Evolutionary conservation across 2,113 vertebrate genomes (phyloP), one percentile per base, ranked within the genome.

Genomic region (Atractosteus spatula): DNA sequence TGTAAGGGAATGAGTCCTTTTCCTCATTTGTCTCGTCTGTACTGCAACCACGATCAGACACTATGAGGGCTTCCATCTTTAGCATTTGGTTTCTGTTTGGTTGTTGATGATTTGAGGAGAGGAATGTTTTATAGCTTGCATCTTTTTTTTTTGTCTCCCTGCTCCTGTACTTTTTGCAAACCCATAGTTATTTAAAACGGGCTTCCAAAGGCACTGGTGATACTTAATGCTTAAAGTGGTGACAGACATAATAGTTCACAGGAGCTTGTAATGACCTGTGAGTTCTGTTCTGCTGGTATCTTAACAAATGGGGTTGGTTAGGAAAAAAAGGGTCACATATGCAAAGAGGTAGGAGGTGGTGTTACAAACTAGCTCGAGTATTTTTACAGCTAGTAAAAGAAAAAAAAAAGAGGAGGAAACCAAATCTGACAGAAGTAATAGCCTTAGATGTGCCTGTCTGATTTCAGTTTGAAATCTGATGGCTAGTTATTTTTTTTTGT

Each of bases 331-430:
- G 47, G 10, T 10, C 10, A 10, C 10, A n/a, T 6, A 59, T 59
- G 57, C 57, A 8, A 59, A 16, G 57, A 59, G 57, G 57, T 59
- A 59, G 14, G 12, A 59, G n/a, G 11, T 13, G n/a, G 57, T 13
- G n/a, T 7, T 13, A 13, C 4, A 3, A 4, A 59, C 57, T 59
- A 13, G 13, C 57, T 13, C 5, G 14, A 29, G 29, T 5, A 13
- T 16, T 59, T 59, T 59, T 59, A 59, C 57, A 59, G 57, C 12
- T 59, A 59, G 57, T 59, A 14, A 59, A 59, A 59, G 10, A 59
- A n/a, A 59, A 16, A 13, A 59, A 29, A 29, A 29, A 29, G 29
- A 29, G 29, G 29, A 29, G 29, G 57, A 59, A 59, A 59, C 57
- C 57, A 11, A 59, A 59, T 5, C 57, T 59, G 57, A 59, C 57